Evolutionary conservation across 1,140 invertebrate species (phyloP).

Genomic region (Drosophila teissieri): DNA sequence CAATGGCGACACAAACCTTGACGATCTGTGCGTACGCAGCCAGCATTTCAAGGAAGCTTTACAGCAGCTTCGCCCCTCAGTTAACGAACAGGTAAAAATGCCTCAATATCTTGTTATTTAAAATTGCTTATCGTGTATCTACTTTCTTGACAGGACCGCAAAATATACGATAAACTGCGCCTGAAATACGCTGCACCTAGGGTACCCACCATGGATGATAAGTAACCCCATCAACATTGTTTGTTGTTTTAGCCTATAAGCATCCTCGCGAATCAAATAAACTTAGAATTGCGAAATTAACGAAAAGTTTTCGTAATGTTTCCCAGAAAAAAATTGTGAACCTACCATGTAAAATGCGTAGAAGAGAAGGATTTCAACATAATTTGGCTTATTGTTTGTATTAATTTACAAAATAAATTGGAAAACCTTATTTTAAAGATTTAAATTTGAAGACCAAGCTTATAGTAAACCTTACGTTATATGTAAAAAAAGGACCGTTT

Average conservation of each 20-base stretch:
- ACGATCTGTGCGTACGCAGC: conserved; percentile 68
- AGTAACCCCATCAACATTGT: conserved; percentile 37
- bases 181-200: conserved; percentile 79
- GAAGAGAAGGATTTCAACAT: not conserved
- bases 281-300: conserved; percentile 12
- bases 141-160: conserved; percentile 66
- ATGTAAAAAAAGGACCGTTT: too few species aligned
- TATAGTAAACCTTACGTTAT: too few species aligned
- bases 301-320: conserved; percentile 29
- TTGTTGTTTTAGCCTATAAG: conserved; percentile 61
- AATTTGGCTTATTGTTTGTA: not conserved
- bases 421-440: too few species aligned
- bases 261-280: not conserved
- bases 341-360: not conserved
- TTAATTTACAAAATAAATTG: not conserved
- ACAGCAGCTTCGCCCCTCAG: conserved; percentile 71
- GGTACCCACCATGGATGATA: conserved; percentile 37
- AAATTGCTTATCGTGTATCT: not conserved
- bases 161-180: conserved; percentile 78
- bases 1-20: conserved; percentile 50
- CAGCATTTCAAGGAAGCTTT: conserved; percentile 75
- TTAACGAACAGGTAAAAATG: conserved; percentile 64
- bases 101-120: not conserved
- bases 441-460: too few species aligned
- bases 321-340: conserved; percentile 2